A percentile compares a stretch with the other conserved stretches of the same genome.
Evolutionary conservation across 1,140 invertebrate species (phyloP).

Genomic region (Dendroctonus valens): DNA sequence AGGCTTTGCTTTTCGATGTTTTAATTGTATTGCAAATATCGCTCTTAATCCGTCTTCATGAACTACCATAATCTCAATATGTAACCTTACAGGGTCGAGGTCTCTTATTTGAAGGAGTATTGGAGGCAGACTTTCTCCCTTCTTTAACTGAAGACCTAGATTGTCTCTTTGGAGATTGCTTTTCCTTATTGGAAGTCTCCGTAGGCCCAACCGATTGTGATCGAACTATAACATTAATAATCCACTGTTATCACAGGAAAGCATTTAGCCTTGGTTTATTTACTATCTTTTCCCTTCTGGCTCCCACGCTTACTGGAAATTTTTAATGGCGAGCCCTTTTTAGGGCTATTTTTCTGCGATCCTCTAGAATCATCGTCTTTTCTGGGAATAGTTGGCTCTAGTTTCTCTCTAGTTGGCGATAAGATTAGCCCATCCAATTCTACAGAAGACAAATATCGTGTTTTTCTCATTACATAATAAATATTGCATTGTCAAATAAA

Average conservation of each 20-base stretch:
- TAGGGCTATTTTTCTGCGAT: conserved; percentile 63
- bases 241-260: neutral
- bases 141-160: conserved; percentile 60
- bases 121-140: conserved; percentile 49
- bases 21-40: no score
- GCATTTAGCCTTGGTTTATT: conserved; percentile 1
- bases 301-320: conserved; percentile 41
- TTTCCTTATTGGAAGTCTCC: conserved; percentile 57
- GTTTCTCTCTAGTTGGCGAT: conserved; percentile 68
- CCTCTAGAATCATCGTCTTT: conserved; percentile 61
- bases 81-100: conserved; percentile 60
- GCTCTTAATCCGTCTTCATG: no score
- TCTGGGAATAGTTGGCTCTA: conserved; percentile 66
- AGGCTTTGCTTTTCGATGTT: no score
- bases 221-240: conserved; percentile 54
- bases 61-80: neutral
- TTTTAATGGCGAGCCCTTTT: conserved; percentile 56
- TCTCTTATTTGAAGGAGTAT: conserved; percentile 56
- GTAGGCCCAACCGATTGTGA: conserved; percentile 69
- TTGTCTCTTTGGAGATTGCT: conserved; percentile 69
- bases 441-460: conserved; percentile 20
- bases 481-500: no score
- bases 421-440: conserved; percentile 54
- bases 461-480: no score
- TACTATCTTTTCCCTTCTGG: conserved; percentile 41